Conservation (phyloP, 1,140 invertebrate species). For the Ctenoplectra terminalis region DNA sequence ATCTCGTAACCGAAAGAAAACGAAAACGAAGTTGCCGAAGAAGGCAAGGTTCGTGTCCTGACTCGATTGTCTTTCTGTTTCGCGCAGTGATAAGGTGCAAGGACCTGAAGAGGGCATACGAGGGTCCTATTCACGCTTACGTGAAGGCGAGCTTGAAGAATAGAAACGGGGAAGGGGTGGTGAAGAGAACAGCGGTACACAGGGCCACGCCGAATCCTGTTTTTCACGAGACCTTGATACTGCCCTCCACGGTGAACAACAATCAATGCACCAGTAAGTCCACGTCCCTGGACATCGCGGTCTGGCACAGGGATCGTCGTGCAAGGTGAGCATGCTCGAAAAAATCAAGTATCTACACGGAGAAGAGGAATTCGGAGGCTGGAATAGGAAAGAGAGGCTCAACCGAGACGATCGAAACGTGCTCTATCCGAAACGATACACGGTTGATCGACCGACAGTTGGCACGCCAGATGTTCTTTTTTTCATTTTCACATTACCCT, state of each 20-base stretch:
- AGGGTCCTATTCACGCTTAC: slow-evolving; percentile 81
- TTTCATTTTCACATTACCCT: neutral
- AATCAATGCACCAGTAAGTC: slow-evolving; percentile 73
- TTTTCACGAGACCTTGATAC: slow-evolving; percentile 80
- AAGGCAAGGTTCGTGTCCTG: neutral
- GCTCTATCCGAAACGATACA: neutral
- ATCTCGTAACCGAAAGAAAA: neutral
- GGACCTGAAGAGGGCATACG: slow-evolving; percentile 78
- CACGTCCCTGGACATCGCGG: slow-evolving; percentile 81
- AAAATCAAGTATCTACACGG: neutral
- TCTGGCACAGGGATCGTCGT: slow-evolving; percentile 82
- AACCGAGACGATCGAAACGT: slow-evolving; percentile 10
- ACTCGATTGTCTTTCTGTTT: slow-evolving; percentile 29
- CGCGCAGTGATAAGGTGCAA: slow-evolving; percentile 81
- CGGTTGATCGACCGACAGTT: neutral
- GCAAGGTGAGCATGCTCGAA: slow-evolving; percentile 77
- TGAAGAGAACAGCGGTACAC: slow-evolving; percentile 81
- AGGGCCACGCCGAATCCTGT: slow-evolving; percentile 81
- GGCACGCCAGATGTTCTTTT: slow-evolving; percentile 17
- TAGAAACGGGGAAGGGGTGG: slow-evolving; percentile 75
- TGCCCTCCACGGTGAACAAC: slow-evolving; percentile 77
- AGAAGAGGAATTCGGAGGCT: neutral
- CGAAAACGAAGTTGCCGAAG: too few species aligned
- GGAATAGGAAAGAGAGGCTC: too few species aligned
- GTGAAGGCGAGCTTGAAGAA: slow-evolving; percentile 81